Base-by-base conservation (phyloP, 2,113 vertebrate genomes). In the Odontophorus gujanensis region DNA sequence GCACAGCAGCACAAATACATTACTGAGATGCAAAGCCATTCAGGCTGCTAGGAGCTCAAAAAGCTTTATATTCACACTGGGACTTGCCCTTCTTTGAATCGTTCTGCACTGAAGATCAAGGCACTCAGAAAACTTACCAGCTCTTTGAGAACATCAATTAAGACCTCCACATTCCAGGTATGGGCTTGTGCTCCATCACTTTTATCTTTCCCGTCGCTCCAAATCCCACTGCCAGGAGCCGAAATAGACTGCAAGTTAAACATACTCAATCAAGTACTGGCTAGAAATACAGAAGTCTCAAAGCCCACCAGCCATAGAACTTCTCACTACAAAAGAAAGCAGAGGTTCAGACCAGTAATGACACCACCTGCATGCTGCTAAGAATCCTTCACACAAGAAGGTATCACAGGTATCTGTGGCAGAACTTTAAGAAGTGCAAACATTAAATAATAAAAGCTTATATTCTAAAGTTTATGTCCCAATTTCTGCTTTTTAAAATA, bases 181-280 rank as follows among this genome's bases (percentile, higher is more conserved):
- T 99, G 99, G 24, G 98, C 98, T 98, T 99, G 99, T 21, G 98
- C 98, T 63, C 98, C 97, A 5, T 99, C 99, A 38, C 98, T 99
- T 97, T 99, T 99, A 97, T 99, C 99, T 82, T 99, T 99, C 14
- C 99, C 99, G 47, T 99, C 99, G 88, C 99, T 99, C 99, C 99
- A 99, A 96, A 99, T 99, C 26, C 99, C 99, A 97, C 99, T 99
- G 71, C 99, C 99, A 93, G 99, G 99, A 96, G 98, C 98, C 74
- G 99, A 98, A 94, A 99, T 99, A 62, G 99, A 99, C 99, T 99
- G 94, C 47, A 97, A 97, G 63, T 88, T n/a, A 95, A 96, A 93
- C 8, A 73, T 20, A 90, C 6, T 7, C 19, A 45, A 51, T 91
- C 43, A 90, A 25, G 71, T 6, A 45, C 47, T 4, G 81, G 59